Evolutionary conservation across 2,888 invertebrate species (phyloP), one percentile per base, ranked within the genome.

Genomic region (Ctena decussata): DNA sequence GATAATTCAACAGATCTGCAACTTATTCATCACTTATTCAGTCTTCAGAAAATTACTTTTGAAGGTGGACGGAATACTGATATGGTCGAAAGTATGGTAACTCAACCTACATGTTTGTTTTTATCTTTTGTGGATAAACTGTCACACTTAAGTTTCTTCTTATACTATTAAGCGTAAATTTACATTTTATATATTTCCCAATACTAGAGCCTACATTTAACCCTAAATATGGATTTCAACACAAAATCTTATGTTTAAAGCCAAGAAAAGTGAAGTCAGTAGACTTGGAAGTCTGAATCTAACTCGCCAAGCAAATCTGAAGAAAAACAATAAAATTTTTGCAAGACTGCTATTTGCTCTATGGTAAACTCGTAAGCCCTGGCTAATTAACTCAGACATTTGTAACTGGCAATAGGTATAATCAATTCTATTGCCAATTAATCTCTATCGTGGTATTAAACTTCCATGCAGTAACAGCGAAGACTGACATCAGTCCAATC

Each of bases 241-340:
- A 72, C 91, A 82, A 12, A 94, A 86, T 75, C 90, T 73, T 12
- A 92, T 81, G 81, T 94, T 91, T 39, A 93, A 82, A 32, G 92
- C 91, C 76, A 94, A 44, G 53, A 93, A 91, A 30, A 89, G 73
- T 24, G 91, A 89, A 11, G 92, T 90, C 8, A 93, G 76, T 44
- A 97, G 95, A 53, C 97, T 96, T 0, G 98, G 97, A 73, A 98
- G 96, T 73, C 97, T 96, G 84, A 97, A 96, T 57, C 97, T 96
- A 71, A 97, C 97, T 87, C 97, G 97, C 97, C 97, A 98, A 1
- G 97, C 97, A 90, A 98, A 96, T 88, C 97, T 97, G 49, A 97
- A 96, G 89, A 98, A 96, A 94, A 97, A 97, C 77, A 97, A 94
- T 85, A 97, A 96, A 71, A 89, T 80, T 53, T 77, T 80, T 30